These are phyloP conservation scores for Sepiola atlantica DNA, from an alignment of 2,888 invertebrate species.

Conservation along the genomic window DNA sequence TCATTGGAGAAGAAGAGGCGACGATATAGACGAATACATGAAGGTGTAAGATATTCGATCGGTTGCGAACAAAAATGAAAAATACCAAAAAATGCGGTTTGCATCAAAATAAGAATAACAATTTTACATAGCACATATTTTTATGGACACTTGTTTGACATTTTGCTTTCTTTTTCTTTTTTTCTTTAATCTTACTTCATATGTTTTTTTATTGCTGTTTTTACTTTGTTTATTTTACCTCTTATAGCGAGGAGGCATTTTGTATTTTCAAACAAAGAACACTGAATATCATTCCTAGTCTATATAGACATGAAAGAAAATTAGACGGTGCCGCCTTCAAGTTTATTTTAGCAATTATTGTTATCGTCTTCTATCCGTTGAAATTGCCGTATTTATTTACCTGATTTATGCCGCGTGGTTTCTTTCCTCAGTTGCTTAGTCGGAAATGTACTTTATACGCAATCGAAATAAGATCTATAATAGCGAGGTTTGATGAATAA, in stretches of 20 bases:
- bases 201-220: no score
- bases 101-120: background rate
- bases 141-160: background rate
- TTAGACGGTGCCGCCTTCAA: background rate
- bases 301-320: background rate
- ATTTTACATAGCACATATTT: background rate
- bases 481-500: background rate
- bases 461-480: conserved; percentile 4
- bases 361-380: background rate
- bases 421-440: background rate
- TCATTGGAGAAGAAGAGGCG: no score
- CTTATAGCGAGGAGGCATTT: background rate
- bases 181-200: background rate
- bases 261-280: background rate
- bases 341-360: conserved; percentile 2
- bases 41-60: no score
- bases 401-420: conserved; percentile 32
- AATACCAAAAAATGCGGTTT: no score
- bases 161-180: no score
- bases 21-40: no score
- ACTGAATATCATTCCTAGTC: background rate
- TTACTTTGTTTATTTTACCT: no score
- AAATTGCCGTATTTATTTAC: conserved; percentile 18
- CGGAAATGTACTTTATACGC: background rate
- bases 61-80: no score